phyloP scores from a whole-genome alignment of 2,113 vertebrate genomes.

The Bolborhynchus lineola region DNA sequence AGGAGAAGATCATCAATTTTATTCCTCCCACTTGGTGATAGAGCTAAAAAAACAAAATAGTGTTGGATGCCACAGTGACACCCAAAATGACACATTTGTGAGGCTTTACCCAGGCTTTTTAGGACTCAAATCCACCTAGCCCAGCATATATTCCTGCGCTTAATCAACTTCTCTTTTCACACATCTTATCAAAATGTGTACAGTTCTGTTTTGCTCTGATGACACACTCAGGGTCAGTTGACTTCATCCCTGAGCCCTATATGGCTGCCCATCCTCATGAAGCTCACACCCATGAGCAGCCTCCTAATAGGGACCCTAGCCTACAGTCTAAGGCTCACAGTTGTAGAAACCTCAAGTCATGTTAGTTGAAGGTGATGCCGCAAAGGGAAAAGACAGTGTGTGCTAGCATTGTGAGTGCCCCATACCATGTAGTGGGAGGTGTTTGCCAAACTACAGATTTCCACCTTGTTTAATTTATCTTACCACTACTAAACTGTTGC shows the following conservation, averaged over 20 bases:
- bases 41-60: background rate
- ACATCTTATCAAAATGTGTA: background rate
- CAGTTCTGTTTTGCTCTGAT: background rate
- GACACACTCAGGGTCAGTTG: background rate
- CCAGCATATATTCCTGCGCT: background rate
- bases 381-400: background rate
- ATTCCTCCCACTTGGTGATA: background rate
- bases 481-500: background rate
- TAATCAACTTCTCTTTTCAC: background rate
- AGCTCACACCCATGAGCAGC: background rate
- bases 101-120: background rate
- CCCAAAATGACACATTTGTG: background rate
- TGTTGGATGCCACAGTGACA: background rate
- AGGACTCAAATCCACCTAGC: background rate
- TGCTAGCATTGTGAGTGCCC: background rate
- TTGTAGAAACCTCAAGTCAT: background rate
- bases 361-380: background rate
- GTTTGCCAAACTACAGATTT: background rate
- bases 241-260: background rate
- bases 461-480: background rate
- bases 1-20: slow-evolving; percentile 27
- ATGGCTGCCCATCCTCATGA: background rate
- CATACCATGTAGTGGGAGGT: background rate
- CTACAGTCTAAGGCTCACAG: background rate
- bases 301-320: background rate